phyloP scores from a whole-genome alignment of 2,888 invertebrate species.

The Strigamia transsilvanica region DNA sequence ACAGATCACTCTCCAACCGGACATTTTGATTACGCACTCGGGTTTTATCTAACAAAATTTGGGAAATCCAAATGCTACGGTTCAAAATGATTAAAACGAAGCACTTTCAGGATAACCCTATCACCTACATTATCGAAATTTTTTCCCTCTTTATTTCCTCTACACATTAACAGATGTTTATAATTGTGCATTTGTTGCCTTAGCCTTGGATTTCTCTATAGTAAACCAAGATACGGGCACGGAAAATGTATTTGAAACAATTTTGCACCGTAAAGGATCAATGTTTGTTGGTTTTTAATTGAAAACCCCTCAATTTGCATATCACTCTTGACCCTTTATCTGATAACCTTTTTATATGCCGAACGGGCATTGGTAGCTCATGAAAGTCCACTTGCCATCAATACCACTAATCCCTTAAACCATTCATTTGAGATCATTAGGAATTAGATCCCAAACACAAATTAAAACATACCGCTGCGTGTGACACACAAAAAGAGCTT shows the following conservation, averaged over 20 bases:
- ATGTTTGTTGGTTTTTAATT: background rate
- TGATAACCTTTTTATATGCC: conserved; percentile 18
- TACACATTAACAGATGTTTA: background rate
- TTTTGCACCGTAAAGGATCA: background rate
- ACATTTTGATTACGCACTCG: too few species aligned
- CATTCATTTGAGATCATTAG: background rate
- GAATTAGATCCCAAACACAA: background rate
- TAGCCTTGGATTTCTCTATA: conserved; percentile 5
- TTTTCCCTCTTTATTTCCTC: background rate
- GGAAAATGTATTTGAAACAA: conserved; percentile 2
- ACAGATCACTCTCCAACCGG: too few species aligned
- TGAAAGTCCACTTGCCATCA: conserved; percentile 9
- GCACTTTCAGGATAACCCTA: background rate
- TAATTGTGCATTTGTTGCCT: background rate
- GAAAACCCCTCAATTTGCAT: background rate
- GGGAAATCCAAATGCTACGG: background rate
- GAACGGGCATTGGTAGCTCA: background rate
- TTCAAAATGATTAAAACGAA: background rate
- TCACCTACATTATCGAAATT: background rate
- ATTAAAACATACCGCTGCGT: background rate
- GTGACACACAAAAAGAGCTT: background rate
- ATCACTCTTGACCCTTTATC: conserved; percentile 10
- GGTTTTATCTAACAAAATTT: too few species aligned
- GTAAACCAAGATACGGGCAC: background rate
- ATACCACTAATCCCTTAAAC: background rate